phyloP scores from a whole-genome alignment of 2,113 vertebrate species.

The Gymnocephalus cernua region DNA sequence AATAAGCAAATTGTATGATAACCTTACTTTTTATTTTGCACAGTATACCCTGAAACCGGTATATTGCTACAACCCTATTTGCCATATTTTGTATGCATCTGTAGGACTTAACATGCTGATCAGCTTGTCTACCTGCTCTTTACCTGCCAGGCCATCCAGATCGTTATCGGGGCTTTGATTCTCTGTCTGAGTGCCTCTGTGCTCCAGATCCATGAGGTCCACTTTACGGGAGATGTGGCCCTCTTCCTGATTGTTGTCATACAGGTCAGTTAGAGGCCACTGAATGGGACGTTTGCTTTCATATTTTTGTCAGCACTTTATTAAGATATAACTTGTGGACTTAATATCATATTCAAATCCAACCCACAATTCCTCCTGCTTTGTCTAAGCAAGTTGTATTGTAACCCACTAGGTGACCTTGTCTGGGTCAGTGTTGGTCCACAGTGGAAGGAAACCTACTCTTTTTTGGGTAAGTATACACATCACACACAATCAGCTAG shows the following conservation, averaged over 20 bases:
- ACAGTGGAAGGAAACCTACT: constrained; percentile 81
- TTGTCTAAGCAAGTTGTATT: neutral
- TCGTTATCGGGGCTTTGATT: constrained; percentile 81
- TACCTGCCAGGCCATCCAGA: constrained; percentile 81
- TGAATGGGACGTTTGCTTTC: too few relatives aligned
- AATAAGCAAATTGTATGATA: too few relatives aligned
- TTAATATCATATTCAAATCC: too few relatives aligned
- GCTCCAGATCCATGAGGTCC: constrained; percentile 83
- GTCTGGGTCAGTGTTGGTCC: constrained; percentile 84
- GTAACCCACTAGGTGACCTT: constrained; percentile 73
- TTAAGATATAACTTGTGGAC: neutral
- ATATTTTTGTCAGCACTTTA: neutral
- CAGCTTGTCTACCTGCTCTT: neutral
- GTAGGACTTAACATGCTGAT: neutral
- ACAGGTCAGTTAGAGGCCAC: constrained; percentile 69
- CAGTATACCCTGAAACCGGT: too few relatives aligned
- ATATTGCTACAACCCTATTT: neutral
- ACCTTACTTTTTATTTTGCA: too few relatives aligned
- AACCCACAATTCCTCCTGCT: neutral
- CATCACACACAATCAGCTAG: neutral
- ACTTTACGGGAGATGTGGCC: constrained; percentile 82
- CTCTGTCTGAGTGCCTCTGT: constrained; percentile 83
- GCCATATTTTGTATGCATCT: neutral
- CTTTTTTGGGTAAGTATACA: constrained; percentile 82
- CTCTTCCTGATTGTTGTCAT: constrained; percentile 80